Base-by-base conservation (phyloP, 2,113 vertebrate genomes). In the Stegostoma tigrinum region DNA sequence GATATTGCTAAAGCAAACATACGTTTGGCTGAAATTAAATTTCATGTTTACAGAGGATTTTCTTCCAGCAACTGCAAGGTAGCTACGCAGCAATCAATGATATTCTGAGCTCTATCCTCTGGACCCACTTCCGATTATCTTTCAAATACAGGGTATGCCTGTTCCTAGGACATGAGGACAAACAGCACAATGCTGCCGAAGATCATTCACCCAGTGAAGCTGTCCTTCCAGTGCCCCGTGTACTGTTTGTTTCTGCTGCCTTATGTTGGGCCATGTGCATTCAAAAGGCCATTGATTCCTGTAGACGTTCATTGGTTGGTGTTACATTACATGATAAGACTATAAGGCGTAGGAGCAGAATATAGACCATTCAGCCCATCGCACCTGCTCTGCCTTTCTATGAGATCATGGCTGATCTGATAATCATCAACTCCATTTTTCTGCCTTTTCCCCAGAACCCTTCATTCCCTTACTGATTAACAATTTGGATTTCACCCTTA, bases 11-110 rank as follows among this genome's bases (percentile, higher is more conserved):
- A 90, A 83, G 14, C 24, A 90, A 90, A 90, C 55, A 55, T 4
- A n/a, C 15, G 87, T 30, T 64, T 64, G 87, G 30, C 30, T 90
- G 87, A 61, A 90, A 90, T 90, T 14, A 64, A 64, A 90, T 90
- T 61, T 64, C 55, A 90, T 90, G 64, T 64, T 90, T 64, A 19
- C 87, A 90, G 30, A 90, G 87, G 87, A 61, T 61, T 90, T 90
- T n/a, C 87, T 34, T 90, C 55, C 55, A 15, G 87, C 55, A 61
- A 83, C 38, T 19, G 6, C 17, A 42, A 8, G 52, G 55, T 90
- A 90, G 64, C 52, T 34, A 64, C n/a, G 87, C 87, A 61, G 55
- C 45, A 48, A 17, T 64, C 61, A 61, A 34, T 90, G 87, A 19
- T 55, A 83, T 42, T 48, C 24, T 55, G 23, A 21, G 0, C 2